Conservation (phyloP, 1,140 invertebrate species). For the Drosophila bocqueti region DNA sequence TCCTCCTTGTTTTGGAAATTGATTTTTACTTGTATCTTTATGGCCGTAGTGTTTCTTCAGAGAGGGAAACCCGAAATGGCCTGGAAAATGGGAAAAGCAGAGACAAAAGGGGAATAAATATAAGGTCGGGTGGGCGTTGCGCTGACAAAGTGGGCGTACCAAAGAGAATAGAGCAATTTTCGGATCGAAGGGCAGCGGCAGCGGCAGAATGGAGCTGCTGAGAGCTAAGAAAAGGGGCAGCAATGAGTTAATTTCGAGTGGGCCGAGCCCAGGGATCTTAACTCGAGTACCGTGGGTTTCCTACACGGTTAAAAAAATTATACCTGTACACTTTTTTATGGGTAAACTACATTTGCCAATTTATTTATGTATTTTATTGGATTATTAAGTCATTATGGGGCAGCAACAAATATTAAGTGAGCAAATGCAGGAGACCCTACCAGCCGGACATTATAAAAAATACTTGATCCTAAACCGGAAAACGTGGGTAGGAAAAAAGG, state of each 20-base stretch:
- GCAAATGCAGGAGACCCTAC: background rate
- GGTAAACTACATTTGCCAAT: background rate
- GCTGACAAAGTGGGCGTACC: conserved; percentile 69
- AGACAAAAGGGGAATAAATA: conserved; percentile 58
- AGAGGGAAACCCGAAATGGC: conserved; percentile 40
- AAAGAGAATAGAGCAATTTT: conserved; percentile 75
- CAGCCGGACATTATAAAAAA: background rate
- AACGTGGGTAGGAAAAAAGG: conserved; percentile 30
- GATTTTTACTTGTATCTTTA: conserved; percentile 75
- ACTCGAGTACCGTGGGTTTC: conserved; percentile 31
- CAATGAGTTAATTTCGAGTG: conserved; percentile 78
- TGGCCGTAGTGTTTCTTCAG: conserved; percentile 45
- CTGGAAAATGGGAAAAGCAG: conserved; percentile 42
- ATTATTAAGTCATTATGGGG: background rate
- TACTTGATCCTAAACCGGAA: background rate
- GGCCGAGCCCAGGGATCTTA: conserved; percentile 38
- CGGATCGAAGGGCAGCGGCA: conserved; percentile 26
- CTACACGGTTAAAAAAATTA: conserved; percentile 7
- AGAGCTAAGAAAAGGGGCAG: conserved; percentile 17
- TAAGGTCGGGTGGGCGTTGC: conserved; percentile 62
- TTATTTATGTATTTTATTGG: background rate
- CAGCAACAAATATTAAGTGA: too few species aligned
- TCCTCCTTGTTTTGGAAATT: conserved; percentile 78
- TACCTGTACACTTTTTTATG: background rate
- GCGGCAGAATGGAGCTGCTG: conserved; percentile 4